A percentile compares a stretch with the other conserved stretches of the same genome.
phyloP scores from a whole-genome alignment of 2,797 vertebrate species.

The Gadopsis marmoratus region DNA sequence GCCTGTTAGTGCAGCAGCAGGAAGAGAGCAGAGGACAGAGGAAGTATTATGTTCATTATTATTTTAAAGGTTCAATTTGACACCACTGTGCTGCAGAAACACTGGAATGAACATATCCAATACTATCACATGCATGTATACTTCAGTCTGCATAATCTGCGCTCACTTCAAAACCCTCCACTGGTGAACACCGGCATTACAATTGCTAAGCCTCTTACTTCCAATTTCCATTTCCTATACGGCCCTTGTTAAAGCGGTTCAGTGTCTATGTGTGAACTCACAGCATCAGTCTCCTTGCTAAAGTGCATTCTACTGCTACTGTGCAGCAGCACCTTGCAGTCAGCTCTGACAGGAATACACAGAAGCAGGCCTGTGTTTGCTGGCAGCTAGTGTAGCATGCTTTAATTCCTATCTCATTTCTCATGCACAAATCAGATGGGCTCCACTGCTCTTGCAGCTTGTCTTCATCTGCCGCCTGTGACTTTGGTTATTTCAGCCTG shows the following conservation, averaged over 20 bases:
- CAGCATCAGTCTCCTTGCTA: conserved; percentile 2
- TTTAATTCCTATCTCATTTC: conserved; percentile 68
- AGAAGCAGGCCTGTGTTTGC: conserved; percentile 36
- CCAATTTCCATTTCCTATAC: conserved; percentile 14
- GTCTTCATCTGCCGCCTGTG: conserved; percentile 54
- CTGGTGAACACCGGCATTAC: background rate
- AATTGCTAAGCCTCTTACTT: conserved; percentile 19
- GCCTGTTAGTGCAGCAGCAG: conserved; percentile 32
- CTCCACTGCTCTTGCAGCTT: conserved; percentile 56
- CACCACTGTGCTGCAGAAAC: conserved; percentile 18
- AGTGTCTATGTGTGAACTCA: conserved; percentile 12
- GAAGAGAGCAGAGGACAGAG: conserved; percentile 29
- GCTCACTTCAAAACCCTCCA: conserved; percentile 8
- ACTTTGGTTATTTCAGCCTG: conserved; percentile 55
- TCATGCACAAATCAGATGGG: conserved; percentile 66
- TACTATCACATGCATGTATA: background rate
- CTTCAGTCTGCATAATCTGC: conserved; percentile 32
- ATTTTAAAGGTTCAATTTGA: conserved; percentile 54
- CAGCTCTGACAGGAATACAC: conserved; percentile 51
- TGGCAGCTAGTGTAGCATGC: conserved; percentile 41
- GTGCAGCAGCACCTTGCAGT: conserved; percentile 37
- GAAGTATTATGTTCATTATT: conserved; percentile 41
- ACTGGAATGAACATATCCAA: conserved; percentile 12
- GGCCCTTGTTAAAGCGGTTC: background rate
- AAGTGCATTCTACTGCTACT: background rate